These are phyloP conservation scores for Ctenochaetus hawaiiensis DNA, from an alignment of 2,797 vertebrate genomes.

Conservation along the genomic window DNA sequence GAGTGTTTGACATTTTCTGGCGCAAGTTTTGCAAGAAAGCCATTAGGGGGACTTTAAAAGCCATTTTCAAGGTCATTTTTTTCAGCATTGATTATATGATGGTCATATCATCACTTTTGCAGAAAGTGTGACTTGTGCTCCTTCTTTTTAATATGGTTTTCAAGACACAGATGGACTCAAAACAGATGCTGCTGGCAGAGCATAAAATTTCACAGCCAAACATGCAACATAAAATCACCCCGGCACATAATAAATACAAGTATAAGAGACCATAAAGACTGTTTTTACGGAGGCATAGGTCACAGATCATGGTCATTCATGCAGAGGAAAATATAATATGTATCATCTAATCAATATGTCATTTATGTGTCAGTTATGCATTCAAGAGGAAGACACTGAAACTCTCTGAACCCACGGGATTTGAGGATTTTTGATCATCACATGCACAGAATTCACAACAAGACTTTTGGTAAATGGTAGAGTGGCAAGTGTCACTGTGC, in stretches of 20 bases:
- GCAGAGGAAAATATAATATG: not conserved
- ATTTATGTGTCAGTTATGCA: not conserved
- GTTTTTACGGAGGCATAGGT: not conserved
- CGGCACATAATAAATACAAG: slow-evolving; percentile 5
- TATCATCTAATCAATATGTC: not conserved
- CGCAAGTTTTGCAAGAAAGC: not conserved
- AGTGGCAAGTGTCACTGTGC: not conserved
- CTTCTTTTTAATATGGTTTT: slow-evolving; percentile 23
- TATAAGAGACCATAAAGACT: not conserved
- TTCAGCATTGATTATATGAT: slow-evolving; percentile 17
- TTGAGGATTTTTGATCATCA: not conserved
- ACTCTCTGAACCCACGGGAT: not conserved
- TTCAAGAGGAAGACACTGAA: too few species aligned
- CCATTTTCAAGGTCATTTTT: slow-evolving; percentile 14
- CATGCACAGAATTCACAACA: not conserved
- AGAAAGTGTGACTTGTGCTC: not conserved
- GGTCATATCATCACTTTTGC: slow-evolving; percentile 7
- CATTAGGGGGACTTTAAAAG: slow-evolving; percentile 41
- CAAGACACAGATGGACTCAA: slow-evolving; percentile 25
- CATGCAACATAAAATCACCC: not conserved
- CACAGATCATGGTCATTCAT: not conserved
- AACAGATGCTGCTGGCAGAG: slow-evolving; percentile 43
- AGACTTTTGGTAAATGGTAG: not conserved
- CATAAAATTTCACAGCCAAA: not conserved
- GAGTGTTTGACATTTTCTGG: slow-evolving; percentile 38